A percentile compares a stretch with the other conserved stretches of the same genome.
Conservation (phyloP, 2,888 invertebrate genomes). For the Notodonta dromedarius region DNA sequence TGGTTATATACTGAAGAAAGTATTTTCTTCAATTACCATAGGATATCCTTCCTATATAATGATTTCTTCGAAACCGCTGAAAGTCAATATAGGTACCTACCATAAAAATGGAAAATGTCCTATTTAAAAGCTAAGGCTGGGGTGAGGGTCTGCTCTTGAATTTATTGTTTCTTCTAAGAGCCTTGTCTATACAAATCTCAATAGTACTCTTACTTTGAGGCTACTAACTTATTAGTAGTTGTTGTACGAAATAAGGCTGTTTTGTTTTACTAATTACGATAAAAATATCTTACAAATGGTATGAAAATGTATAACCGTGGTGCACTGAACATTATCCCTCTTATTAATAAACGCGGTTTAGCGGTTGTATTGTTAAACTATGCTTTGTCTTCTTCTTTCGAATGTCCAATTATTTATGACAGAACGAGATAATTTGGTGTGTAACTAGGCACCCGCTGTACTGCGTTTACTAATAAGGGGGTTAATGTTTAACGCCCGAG, state of each 20-base stretch:
- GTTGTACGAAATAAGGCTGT: not conserved
- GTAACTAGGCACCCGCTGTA: too few species aligned
- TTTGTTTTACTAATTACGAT: too few species aligned
- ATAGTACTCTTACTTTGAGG: not conserved
- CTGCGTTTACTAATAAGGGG: too few species aligned
- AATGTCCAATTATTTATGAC: too few species aligned
- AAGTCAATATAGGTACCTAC: not conserved
- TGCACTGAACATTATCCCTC: too few species aligned
- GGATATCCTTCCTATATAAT: not conserved
- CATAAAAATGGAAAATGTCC: not conserved
- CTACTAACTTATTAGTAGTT: not conserved
- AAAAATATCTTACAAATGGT: too few species aligned
- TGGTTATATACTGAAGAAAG: not conserved
- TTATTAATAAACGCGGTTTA: not conserved
- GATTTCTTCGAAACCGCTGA: not conserved
- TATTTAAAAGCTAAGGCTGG: not conserved
- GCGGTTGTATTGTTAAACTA: too few species aligned
- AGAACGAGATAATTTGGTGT: too few species aligned
- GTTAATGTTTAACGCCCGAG: too few species aligned
- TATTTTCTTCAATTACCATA: not conserved
- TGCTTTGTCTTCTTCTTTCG: too few species aligned
- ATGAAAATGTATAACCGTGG: too few species aligned
- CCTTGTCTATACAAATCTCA: not conserved
- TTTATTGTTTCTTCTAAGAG: conserved; percentile 1
- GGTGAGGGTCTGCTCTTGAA: not conserved